These are phyloP conservation scores for Esperia sulphurella DNA, from an alignment of 2,888 invertebrate genomes.

Conservation along the genomic window DNA sequence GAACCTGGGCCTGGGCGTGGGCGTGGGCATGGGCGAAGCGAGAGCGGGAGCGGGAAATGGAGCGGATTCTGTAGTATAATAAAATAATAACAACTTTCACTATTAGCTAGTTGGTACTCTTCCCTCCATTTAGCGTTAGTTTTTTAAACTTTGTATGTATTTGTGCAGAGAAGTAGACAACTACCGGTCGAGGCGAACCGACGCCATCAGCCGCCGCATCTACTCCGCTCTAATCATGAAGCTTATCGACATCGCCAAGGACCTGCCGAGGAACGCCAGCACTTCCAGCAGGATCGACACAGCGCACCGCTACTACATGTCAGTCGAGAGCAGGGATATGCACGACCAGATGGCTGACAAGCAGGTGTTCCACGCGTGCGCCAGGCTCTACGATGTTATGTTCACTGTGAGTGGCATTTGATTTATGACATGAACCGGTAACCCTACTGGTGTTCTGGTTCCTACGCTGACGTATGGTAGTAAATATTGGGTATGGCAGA, in stretches of 20 bases:
- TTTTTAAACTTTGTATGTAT: conserved; percentile 7
- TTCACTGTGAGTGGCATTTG: conserved; percentile 40
- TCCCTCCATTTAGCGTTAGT: too few species aligned
- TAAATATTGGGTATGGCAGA: too few species aligned
- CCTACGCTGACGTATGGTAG: too few species aligned
- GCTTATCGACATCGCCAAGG: conserved; percentile 68
- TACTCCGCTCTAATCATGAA: conserved; percentile 69
- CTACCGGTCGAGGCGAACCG: conserved; percentile 57
- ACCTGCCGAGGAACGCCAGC: conserved; percentile 48
- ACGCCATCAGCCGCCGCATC: conserved; percentile 62
- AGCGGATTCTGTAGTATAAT: too few species aligned
- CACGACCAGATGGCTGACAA: conserved; percentile 67
- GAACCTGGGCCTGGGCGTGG: too few species aligned
- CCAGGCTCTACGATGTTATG: conserved; percentile 58
- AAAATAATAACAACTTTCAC: too few species aligned
- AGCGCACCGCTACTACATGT: conserved; percentile 60
- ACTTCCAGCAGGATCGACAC: conserved; percentile 47
- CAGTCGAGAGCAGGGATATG: conserved; percentile 56
- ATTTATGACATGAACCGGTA: too few species aligned
- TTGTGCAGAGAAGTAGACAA: conserved; percentile 60
- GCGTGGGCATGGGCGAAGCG: too few species aligned
- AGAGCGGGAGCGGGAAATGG: too few species aligned
- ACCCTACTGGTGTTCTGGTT: too few species aligned
- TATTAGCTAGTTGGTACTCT: too few species aligned
- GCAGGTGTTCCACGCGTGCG: conserved; percentile 62